Percentiles rank a stretch among this genome's conserved stretches.
These are phyloP conservation scores for Solenopsis fugax DNA, from an alignment of 1,140 invertebrate species.

Conservation along the genomic window DNA sequence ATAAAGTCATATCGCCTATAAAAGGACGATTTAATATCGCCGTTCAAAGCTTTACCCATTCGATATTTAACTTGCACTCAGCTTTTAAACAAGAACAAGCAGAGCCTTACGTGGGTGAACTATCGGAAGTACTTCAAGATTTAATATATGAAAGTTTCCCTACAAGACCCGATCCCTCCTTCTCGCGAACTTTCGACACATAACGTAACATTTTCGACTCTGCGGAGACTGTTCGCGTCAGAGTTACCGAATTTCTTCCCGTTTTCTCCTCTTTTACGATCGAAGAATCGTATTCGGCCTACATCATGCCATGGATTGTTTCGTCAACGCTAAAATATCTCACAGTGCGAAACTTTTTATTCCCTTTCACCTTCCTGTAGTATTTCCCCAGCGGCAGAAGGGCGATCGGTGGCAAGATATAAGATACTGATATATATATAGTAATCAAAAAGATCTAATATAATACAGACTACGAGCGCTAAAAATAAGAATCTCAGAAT, in stretches of 20 bases:
- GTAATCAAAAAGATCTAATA: slow-evolving; percentile 1
- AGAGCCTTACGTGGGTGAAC: not conserved
- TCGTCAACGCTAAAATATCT: not conserved
- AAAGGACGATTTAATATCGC: slow-evolving; percentile 47
- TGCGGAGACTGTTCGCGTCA: not conserved
- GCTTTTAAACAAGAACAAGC: slow-evolving; percentile 37
- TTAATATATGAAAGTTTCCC: slow-evolving; percentile 35
- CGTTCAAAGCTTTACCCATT: not conserved
- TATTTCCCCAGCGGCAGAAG: not conserved
- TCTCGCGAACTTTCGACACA: slow-evolving; percentile 21
- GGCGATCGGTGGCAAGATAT: not conserved
- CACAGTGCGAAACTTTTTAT: slow-evolving; percentile 21
- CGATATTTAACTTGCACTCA: slow-evolving; percentile 21
- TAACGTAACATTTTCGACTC: not conserved
- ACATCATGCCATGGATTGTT: not conserved
- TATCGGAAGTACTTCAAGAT: not conserved
- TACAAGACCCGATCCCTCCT: not conserved
- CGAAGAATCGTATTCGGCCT: not conserved
- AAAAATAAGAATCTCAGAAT: slow-evolving; percentile 12
- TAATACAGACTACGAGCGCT: not conserved
- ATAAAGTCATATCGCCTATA: not conserved
- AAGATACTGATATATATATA: not conserved
- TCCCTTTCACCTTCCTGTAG: not conserved
- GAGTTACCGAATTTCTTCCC: slow-evolving; percentile 15
- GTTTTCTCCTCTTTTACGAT: not conserved